Base-by-base conservation (phyloP, 2,113 vertebrate genomes). In the Amia ocellicauda region DNA sequence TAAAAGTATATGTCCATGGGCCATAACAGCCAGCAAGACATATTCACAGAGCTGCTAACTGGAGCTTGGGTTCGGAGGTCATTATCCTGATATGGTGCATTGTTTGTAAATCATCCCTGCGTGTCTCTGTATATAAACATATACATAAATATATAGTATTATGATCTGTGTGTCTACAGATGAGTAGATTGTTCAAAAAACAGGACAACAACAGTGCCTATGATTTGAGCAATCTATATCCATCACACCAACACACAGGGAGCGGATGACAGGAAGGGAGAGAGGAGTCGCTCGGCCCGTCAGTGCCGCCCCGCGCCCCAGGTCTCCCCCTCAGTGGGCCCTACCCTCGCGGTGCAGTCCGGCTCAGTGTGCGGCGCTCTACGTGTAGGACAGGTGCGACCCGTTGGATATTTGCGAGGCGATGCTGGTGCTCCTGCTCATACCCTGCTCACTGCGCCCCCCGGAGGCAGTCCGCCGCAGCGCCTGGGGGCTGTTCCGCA, bases 321-420 rank as follows among this genome's bases (percentile, higher is more conserved):
- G 59, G 65, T 71, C 58, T 26, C 27, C 54, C 58, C 64, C 47
- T 68, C 62, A 66, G 59, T 63, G 16, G 60, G 71, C 52, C 59
- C 49, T 20, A 28, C 63, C 73, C 69, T 60, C 17, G 52, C 63
- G 54, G 47, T 16, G 49, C 60, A 17, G 24, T 41, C 53, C 70
- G 29, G 62, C 65, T 19, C 57, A 57, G 65, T 57, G 31, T 43
- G 54, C 54, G 50, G 71, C 72, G 83, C 83, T 75, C 87, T 99
- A 98, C 90, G 96, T 98, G 75, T 93, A 98, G 91, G 97, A 99
- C 89, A 99, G 91, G 81, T 99, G 96, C 78, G 97, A 98, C 87
- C 97, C 96, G 80, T 98, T 99, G 86, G 97, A 98, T 88, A 99
- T 97, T 73, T 99, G 97, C 84, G 97, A 99, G 81, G 94, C 94